Percentiles rank a stretch among this genome's conserved stretches.
phyloP scores from a whole-genome alignment of 1,140 invertebrate species.

The Contarinia nasturtii region DNA sequence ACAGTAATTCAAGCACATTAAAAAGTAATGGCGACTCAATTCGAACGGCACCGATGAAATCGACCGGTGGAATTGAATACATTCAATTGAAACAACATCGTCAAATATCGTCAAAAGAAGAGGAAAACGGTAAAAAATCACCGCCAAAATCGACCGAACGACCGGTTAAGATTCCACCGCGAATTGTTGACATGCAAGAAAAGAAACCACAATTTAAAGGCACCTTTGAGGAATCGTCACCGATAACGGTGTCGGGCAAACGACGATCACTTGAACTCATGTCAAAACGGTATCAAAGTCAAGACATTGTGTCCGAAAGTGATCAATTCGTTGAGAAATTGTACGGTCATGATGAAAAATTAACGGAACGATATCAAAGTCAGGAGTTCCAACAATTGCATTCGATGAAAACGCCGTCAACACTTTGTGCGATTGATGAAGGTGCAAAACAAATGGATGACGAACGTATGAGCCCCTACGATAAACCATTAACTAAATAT shows the following conservation, averaged over 20 bases:
- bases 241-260: conserved; percentile 11
- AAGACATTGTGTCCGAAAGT: conserved; percentile 26
- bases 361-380: conserved; percentile 37
- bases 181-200: conserved; percentile 1
- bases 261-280: conserved; percentile 20
- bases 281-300: conserved; percentile 32
- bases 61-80: conserved; percentile 13
- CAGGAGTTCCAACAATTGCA: conserved; percentile 29
- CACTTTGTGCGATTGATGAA: not conserved
- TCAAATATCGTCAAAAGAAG: conserved; percentile 5
- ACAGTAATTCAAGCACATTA: not conserved
- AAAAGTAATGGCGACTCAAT: not conserved
- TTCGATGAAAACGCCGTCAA: not conserved
- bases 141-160: conserved; percentile 19
- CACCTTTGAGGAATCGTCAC: not conserved
- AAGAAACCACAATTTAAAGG: not conserved
- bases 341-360: conserved; percentile 35
- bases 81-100: conserved; percentile 15
- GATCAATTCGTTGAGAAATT: conserved; percentile 24
- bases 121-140: conserved; percentile 11
- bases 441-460: not conserved
- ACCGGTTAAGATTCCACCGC: conserved; percentile 26
- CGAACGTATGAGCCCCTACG: conserved; percentile 10
- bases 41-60: not conserved
- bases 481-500: conserved; percentile 35